Conservation (phyloP, 2,797 vertebrate species). For the Cossypha polioptera region DNA sequence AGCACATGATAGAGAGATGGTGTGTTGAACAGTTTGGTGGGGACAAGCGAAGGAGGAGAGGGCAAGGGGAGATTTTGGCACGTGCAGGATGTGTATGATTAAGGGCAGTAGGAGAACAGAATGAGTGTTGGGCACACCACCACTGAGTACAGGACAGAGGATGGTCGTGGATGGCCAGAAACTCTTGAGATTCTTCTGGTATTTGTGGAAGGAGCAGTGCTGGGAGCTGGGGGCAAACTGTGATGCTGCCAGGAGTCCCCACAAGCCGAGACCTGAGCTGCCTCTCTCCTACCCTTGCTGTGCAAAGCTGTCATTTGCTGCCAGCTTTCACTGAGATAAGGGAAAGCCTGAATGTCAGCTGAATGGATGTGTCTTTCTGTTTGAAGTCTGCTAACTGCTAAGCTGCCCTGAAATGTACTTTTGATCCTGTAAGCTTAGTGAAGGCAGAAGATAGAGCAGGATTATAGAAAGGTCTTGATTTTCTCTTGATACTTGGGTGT, state of each 20-base stretch:
- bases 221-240: background rate
- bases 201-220: background rate
- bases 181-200: background rate
- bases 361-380: background rate
- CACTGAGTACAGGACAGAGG: rapidly evolving
- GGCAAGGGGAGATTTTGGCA: background rate
- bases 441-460: background rate
- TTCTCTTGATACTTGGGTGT: background rate
- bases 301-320: background rate
- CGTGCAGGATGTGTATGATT: rapidly evolving
- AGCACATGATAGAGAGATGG: background rate
- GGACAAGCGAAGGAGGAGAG: background rate
- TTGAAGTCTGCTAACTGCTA: background rate
- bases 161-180: background rate
- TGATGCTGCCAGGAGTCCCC: background rate
- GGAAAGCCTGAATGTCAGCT: background rate
- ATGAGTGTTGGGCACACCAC: background rate
- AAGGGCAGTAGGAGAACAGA: background rate
- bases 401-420: constrained; percentile 21
- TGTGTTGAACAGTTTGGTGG: background rate
- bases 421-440: background rate
- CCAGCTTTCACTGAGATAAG: background rate
- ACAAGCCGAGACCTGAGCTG: rapidly evolving
- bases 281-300: background rate
- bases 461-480: background rate